phyloP scores from a whole-genome alignment of 1,140 invertebrate species.

The Trichonephila clavipes region DNA sequence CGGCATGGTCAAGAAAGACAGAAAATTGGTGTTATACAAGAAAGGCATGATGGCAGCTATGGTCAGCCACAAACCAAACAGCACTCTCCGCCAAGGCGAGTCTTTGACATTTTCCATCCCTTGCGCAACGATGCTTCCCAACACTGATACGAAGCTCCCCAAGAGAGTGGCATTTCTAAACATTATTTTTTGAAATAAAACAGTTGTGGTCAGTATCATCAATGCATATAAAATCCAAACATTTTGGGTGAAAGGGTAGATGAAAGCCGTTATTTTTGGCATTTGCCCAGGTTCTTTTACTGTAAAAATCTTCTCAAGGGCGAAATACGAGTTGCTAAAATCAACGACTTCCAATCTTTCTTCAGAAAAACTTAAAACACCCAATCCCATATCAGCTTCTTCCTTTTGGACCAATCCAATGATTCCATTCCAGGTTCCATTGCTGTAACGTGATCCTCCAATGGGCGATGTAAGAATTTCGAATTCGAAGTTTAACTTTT shows the following conservation, averaged over 20 bases:
- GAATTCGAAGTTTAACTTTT: slow-evolving; percentile 21
- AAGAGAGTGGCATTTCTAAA: not conserved
- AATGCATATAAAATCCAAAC: slow-evolving; percentile 16
- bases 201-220: not conserved
- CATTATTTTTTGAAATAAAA: not conserved
- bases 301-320: not conserved
- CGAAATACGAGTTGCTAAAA: not conserved
- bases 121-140: not conserved
- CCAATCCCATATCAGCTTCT: slow-evolving; percentile 30
- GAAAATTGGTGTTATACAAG: too few relatives aligned
- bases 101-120: not conserved
- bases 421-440: not conserved
- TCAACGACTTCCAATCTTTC: not conserved
- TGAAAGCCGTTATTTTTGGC: too few relatives aligned
- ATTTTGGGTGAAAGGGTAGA: too few relatives aligned
- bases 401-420: not conserved
- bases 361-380: not conserved
- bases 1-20: too few relatives aligned
- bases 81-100: not conserved
- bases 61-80: not conserved
- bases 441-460: not conserved
- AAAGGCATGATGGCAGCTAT: not conserved
- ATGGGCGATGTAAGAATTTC: not conserved
- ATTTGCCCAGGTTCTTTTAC: too few relatives aligned
- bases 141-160: not conserved